Conservation (phyloP, 1,140 invertebrate genomes). For the Drosophila bocqueti region DNA sequence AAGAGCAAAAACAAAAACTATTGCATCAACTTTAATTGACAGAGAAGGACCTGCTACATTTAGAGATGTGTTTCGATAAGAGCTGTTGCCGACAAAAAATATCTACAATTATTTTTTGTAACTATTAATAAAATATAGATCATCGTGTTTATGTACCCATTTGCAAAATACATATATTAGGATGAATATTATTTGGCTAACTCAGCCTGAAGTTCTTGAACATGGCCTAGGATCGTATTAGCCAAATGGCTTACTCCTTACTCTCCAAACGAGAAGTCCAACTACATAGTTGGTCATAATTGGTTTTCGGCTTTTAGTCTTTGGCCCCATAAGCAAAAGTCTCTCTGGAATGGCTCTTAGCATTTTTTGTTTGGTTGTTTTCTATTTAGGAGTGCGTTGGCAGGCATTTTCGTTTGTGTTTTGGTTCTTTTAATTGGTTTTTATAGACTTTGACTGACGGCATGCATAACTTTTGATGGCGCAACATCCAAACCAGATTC, state of each 20-base stretch:
- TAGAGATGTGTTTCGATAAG: not conserved
- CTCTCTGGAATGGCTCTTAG: conserved; percentile 1
- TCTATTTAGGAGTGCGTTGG: not conserved
- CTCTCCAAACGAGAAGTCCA: conserved; percentile 18
- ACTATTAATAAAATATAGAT: too few relatives aligned
- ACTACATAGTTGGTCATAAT: conserved; percentile 52
- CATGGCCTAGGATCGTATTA: conserved; percentile 3
- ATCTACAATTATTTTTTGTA: not conserved
- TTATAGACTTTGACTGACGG: conserved; percentile 15
- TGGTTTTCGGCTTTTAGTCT: conserved; percentile 20
- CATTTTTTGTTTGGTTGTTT: not conserved
- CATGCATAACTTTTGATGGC: conserved; percentile 17
- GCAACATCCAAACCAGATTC: conserved; percentile 1
- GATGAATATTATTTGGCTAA: not conserved
- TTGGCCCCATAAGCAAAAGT: conserved; percentile 3
- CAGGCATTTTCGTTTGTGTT: conserved; percentile 6
- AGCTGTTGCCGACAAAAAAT: too few relatives aligned
- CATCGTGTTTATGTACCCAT: not conserved
- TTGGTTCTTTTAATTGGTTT: conserved; percentile 40
- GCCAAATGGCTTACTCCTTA: conserved; percentile 17
- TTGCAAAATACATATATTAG: too few relatives aligned
- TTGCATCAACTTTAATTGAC: conserved; percentile 54
- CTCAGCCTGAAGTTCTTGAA: too few relatives aligned
- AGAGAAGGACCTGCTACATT: conserved; percentile 5
- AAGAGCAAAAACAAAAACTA: conserved; percentile 10